A percentile compares a stretch with the other conserved stretches of the same genome.
These are phyloP conservation scores for Tribolium castaneum DNA, from an alignment of 1,140 invertebrate species.

Conservation along the genomic window DNA sequence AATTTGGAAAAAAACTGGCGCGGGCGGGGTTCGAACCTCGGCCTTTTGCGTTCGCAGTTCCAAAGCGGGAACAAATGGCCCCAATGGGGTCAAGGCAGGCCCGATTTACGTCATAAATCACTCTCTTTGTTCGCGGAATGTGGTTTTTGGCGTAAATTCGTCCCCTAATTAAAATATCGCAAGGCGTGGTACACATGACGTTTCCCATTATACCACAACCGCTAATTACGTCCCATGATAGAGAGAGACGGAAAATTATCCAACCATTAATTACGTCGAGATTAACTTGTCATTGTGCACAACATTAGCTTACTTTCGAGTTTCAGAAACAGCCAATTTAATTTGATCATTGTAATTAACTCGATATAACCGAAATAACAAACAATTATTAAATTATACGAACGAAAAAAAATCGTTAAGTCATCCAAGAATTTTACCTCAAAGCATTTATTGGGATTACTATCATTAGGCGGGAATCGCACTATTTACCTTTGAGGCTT, in stretches of 20 bases:
- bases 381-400: conserved; percentile 13
- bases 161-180: conserved; percentile 18
- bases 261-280: conserved; percentile 13
- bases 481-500: not conserved
- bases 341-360: conserved; percentile 25
- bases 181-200: conserved; percentile 26
- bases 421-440: not conserved
- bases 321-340: conserved; percentile 21
- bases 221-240: conserved; percentile 23
- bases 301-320: conserved; percentile 35
- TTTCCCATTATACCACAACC: conserved; percentile 20
- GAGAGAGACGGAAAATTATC: not conserved
- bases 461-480: not conserved
- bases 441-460: not conserved
- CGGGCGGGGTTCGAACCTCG: too few species aligned
- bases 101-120: not conserved
- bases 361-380: conserved; percentile 18
- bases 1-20: too few species aligned
- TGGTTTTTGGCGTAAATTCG: not conserved
- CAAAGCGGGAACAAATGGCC: too few species aligned
- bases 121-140: not conserved
- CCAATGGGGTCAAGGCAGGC: not conserved
- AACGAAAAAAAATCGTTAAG: not conserved
- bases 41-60: too few species aligned
- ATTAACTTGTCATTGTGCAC: conserved; percentile 32